Conservation (phyloP, 2,888 invertebrate genomes). For the Doris montereyensis region DNA sequence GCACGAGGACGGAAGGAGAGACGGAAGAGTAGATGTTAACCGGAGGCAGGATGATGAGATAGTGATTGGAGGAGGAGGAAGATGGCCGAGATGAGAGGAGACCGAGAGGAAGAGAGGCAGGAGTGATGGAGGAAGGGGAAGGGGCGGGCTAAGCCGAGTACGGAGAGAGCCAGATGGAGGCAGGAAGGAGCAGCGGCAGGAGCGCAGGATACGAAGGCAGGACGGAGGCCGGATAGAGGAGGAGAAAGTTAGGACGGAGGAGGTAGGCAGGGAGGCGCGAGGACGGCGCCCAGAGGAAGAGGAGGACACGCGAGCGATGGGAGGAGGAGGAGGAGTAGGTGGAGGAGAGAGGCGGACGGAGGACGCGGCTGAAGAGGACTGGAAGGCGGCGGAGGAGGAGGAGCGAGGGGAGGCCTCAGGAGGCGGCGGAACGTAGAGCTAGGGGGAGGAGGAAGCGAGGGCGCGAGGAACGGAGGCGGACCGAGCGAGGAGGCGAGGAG, state of each 20-base stretch:
- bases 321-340: no score
- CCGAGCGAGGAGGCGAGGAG: no score
- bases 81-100: no score
- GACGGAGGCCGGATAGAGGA: background rate
- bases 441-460: background rate
- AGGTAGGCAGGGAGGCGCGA: background rate
- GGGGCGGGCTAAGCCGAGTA: background rate
- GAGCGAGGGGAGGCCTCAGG: background rate
- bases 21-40: background rate
- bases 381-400: background rate
- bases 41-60: background rate
- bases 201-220: background rate
- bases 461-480: background rate
- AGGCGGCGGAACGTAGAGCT: background rate
- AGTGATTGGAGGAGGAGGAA: background rate
- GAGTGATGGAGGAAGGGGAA: background rate
- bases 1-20: background rate
- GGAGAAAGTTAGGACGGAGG: constrained; percentile 5
- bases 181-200: background rate
- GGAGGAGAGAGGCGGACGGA: no score
- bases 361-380: background rate
- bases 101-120: background rate
- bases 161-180: no score
- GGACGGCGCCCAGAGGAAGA: background rate
- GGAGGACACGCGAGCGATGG: background rate